Evolutionary conservation across 2,888 invertebrate species (phyloP), one percentile per base, ranked within the genome.

Genomic region (Drosophila emarginata): DNA sequence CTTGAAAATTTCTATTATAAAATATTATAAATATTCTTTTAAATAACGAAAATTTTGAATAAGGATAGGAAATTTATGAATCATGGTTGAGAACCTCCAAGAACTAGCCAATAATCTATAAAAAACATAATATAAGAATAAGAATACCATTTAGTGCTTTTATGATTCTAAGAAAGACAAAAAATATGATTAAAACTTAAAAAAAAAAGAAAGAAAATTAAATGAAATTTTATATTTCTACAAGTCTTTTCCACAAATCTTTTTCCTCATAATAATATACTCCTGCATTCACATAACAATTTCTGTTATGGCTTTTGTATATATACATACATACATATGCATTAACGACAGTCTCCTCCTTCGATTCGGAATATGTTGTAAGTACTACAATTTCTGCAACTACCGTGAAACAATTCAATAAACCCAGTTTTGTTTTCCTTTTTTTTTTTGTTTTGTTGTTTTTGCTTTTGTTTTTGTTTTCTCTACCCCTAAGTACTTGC

Each of bases 381-480:
- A 52, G 62, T 18, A 26, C 61, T 32, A 51, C 32, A 36, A 52
- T 60, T 60, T 50, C 32, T 14, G 58, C 66, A 69, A 64, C 72
- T 64, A 63, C 64, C 71, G 66, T 68, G 79, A 74, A 72, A 66
- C 76, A 86, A 81, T 81, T 81, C 79, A 81, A 84, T 82, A 87
- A 87, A 79, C 79, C 76, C 79, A 63, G 62, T 74, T 76, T 36
- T 51, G 36, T n/a, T 9, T 32, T 32, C 32, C 7, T 32, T 28
- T 28, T 28, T 5, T 9, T 32, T 32, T 9, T 28, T 28, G 5
- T 28, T 28, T 28, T 28, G 4, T 28, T 28, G 28, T 32, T 64
- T 39, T 54, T 32, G 39, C 45, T 60, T 40, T 39, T 39, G n/a
- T 45, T 40, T 15, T 40, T 45, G 18, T 7, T 45, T 45, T 45